Evolutionary conservation across 2,113 vertebrate species (phyloP).

Genomic region (Agelaius phoeniceus): DNA sequence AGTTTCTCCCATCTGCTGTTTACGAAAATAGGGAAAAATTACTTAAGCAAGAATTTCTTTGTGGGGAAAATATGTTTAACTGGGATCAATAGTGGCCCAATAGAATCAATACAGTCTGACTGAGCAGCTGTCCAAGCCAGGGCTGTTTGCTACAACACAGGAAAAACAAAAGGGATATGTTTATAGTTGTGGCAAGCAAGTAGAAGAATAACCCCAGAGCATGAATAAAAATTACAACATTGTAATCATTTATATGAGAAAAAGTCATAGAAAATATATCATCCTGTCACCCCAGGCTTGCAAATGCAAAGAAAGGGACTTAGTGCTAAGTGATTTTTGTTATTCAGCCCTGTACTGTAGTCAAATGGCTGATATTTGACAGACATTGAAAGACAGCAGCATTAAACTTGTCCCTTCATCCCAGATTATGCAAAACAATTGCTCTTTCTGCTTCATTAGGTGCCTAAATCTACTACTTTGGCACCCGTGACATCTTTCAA

Average conservation of each 20-base stretch:
- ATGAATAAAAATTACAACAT: constrained; percentile 22
- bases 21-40: background rate
- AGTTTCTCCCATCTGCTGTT: background rate
- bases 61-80: background rate
- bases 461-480: background rate
- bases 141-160: background rate
- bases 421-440: background rate
- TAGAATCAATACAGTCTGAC: background rate
- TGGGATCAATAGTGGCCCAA: background rate
- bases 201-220: background rate
- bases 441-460: background rate
- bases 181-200: background rate
- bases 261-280: constrained; percentile 20
- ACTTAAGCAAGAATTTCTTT: background rate
- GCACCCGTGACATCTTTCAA: background rate
- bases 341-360: background rate
- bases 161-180: background rate
- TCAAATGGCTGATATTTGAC: background rate
- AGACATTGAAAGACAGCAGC: background rate
- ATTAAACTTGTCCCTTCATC: background rate
- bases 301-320: background rate
- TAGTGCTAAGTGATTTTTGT: constrained; percentile 3
- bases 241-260: constrained; percentile 17
- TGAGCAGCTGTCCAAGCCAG: background rate
- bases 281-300: background rate